phyloP scores from a whole-genome alignment of 1,140 invertebrate species.

The Aphidius ervi region DNA sequence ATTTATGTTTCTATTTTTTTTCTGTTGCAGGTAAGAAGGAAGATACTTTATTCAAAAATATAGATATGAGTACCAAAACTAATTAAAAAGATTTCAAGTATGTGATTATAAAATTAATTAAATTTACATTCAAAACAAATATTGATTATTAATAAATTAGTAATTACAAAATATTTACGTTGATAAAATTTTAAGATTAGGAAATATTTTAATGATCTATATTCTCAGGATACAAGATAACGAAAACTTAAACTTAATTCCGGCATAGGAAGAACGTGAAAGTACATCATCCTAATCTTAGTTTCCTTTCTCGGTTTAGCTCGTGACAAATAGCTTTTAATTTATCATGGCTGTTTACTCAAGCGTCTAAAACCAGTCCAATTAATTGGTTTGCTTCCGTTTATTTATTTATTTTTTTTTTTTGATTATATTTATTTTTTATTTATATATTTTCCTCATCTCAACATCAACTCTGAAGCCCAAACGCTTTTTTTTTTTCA shows the following conservation, averaged over 20 bases:
- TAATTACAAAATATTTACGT: too few species aligned
- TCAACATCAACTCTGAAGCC: too few species aligned
- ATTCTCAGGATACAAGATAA: too few species aligned
- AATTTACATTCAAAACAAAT: too few species aligned
- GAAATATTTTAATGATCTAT: too few species aligned
- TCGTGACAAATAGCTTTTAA: conserved; percentile 56
- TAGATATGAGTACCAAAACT: too few species aligned
- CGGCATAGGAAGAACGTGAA: background rate
- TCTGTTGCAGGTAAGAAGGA: conserved; percentile 16
- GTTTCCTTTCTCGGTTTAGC: conserved; percentile 16
- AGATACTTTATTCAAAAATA: too few species aligned
- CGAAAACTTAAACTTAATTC: conserved; percentile 18
- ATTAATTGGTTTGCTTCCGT: conserved; percentile 48
- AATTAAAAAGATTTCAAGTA: too few species aligned
- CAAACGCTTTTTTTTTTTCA: too few species aligned
- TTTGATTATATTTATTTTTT: background rate
- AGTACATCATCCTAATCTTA: conserved; percentile 48
- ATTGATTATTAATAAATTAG: too few species aligned
- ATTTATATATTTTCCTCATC: background rate
- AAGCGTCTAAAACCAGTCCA: conserved; percentile 36
- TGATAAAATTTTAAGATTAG: too few species aligned
- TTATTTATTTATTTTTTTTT: conserved; percentile 26
- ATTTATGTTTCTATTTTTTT: background rate
- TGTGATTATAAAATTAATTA: too few species aligned
- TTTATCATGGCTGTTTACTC: conserved; percentile 52